phyloP scores from a whole-genome alignment of 64 coral and sea anemone species.

The Acropora yongei region DNA sequence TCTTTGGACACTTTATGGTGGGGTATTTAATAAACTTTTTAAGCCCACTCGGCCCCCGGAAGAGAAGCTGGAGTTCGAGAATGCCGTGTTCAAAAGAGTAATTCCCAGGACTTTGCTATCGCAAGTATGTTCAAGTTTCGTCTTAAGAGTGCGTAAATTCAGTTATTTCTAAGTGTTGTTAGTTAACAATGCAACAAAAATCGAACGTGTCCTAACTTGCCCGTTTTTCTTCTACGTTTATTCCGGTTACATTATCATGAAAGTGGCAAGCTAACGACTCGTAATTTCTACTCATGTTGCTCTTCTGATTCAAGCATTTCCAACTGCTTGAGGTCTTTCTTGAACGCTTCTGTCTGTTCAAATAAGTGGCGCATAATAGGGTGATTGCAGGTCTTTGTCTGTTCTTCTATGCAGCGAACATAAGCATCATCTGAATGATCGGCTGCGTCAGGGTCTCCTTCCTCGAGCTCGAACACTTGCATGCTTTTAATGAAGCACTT shows the following conservation, averaged over 20 bases:
- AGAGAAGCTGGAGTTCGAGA: neutral
- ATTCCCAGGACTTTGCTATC: slow-evolving; percentile 15
- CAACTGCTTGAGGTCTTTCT: slow-evolving; percentile 28
- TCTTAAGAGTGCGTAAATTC: slow-evolving; percentile 13
- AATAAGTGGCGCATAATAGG: slow-evolving; percentile 36
- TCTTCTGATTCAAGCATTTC: slow-evolving; percentile 45
- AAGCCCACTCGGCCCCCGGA: neutral
- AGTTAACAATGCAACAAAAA: neutral
- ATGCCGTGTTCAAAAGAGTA: slow-evolving; percentile 18
- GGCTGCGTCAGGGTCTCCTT: neutral
- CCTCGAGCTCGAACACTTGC: slow-evolving; percentile 15
- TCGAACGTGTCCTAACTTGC: neutral
- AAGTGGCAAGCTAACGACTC: neutral
- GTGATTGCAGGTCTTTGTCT: slow-evolving; percentile 32
- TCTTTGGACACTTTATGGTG: slow-evolving; percentile 1
- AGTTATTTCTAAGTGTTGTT: slow-evolving; percentile 35
- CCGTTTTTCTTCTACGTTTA: neutral
- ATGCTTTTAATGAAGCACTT: slow-evolving; percentile 33
- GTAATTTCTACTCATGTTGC: slow-evolving; percentile 19
- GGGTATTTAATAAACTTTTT: slow-evolving; percentile 7
- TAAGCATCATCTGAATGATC: slow-evolving; percentile 10
- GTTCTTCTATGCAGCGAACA: slow-evolving; percentile 33
- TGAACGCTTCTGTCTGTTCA: slow-evolving; percentile 18
- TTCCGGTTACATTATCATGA: neutral
- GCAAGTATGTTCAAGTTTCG: slow-evolving; percentile 1